A percentile compares a stretch with the other conserved stretches of the same genome.
Conservation (phyloP, 2,113 vertebrate genomes). For the Oxygymnocypris stewartii region DNA sequence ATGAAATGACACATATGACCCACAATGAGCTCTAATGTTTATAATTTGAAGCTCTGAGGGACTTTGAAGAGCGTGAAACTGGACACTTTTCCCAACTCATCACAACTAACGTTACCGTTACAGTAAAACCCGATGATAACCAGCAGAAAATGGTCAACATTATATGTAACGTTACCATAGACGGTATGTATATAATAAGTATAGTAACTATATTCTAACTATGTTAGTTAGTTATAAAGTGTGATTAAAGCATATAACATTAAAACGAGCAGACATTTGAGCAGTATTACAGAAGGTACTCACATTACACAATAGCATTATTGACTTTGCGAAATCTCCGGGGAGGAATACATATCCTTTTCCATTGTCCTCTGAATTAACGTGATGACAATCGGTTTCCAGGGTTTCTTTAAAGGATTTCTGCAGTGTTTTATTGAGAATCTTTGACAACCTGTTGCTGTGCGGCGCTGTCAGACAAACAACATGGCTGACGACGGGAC, state of each 20-base stretch:
- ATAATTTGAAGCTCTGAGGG: not conserved
- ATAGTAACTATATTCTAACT: not conserved
- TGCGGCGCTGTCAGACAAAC: constrained; percentile 50
- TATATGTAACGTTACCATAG: not conserved
- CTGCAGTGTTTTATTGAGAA: not conserved
- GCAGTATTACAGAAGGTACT: constrained; percentile 27
- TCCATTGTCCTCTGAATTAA: not conserved
- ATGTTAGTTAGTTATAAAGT: not conserved
- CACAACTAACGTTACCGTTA: not conserved
- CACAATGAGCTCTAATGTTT: not conserved
- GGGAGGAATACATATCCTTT: constrained; percentile 11
- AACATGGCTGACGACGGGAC: constrained; percentile 52
- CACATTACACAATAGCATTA: constrained; percentile 44
- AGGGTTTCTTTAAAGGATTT: not conserved
- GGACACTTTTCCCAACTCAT: constrained; percentile 6
- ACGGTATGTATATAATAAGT: not conserved
- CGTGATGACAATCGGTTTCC: not conserved
- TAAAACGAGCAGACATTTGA: constrained; percentile 14
- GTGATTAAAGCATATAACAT: constrained; percentile 4
- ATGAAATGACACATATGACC: not conserved
- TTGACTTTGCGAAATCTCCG: not conserved
- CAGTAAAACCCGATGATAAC: not conserved
- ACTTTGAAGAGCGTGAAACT: constrained; percentile 2
- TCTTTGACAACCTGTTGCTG: constrained; percentile 54
- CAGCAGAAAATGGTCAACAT: not conserved